Percentiles rank a stretch among this genome's conserved stretches.
Conservation (phyloP, 2,113 vertebrate species). For the Mirza zaza region DNA sequence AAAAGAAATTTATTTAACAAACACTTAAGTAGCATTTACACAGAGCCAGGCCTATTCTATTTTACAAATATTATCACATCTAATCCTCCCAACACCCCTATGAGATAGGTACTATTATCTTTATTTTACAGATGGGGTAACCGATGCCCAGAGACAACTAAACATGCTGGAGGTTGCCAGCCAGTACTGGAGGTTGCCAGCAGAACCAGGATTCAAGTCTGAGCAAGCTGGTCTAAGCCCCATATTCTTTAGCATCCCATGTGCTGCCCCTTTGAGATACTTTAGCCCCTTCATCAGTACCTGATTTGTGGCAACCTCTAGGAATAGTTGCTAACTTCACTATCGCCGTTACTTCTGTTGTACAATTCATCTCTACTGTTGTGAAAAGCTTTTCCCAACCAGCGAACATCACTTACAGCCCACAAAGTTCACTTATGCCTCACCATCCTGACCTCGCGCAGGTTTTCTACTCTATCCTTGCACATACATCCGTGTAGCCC, state of each 20-base stretch:
- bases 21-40: background rate
- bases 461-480: background rate
- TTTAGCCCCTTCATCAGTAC: background rate
- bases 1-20: background rate
- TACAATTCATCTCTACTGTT: background rate
- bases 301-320: background rate
- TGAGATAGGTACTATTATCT: background rate
- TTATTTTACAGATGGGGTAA: background rate
- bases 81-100: background rate
- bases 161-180: background rate
- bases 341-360: background rate
- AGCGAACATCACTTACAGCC: background rate
- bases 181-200: background rate
- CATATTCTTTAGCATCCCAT: background rate
- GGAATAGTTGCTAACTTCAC: background rate
- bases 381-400: background rate
- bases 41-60: background rate
- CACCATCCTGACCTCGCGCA: background rate
- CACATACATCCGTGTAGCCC: background rate
- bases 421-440: background rate
- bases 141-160: background rate
- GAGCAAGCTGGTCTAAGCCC: background rate
- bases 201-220: background rate
- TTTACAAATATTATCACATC: background rate
- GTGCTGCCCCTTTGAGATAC: background rate